A percentile compares a stretch with the other conserved stretches of the same genome.
These are phyloP conservation scores for Loxodonta africana DNA, from an alignment of 2,113 vertebrate genomes.

Conservation along the genomic window DNA sequence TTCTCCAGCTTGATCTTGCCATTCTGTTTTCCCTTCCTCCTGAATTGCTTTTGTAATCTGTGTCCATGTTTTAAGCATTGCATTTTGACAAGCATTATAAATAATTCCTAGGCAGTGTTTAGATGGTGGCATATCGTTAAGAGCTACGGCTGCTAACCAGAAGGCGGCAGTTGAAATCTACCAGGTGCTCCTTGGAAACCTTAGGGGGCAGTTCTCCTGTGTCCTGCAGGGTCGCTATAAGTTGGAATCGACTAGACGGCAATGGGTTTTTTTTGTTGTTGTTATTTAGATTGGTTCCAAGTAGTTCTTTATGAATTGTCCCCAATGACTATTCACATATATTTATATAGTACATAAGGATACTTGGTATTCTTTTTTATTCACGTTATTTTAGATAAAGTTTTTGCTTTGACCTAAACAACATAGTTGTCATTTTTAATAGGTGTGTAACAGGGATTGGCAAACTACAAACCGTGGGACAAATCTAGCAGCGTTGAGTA, in stretches of 20 bases:
- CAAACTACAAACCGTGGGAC: not conserved
- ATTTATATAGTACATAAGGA: not conserved
- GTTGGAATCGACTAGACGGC: too few relatives aligned
- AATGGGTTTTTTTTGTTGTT: too few relatives aligned
- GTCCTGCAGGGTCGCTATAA: too few relatives aligned
- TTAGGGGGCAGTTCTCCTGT: too few relatives aligned
- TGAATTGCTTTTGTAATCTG: not conserved
- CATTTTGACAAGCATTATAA: not conserved
- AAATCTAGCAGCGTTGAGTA: not conserved
- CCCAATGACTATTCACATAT: not conserved
- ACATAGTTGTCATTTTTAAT: not conserved
- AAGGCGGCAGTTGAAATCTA: too few relatives aligned
- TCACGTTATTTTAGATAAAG: not conserved
- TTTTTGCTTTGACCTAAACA: not conserved
- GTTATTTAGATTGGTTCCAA: not conserved
- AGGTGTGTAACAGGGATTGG: not conserved
- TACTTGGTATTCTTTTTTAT: not conserved
- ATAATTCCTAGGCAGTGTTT: not conserved
- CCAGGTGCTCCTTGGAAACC: too few relatives aligned
- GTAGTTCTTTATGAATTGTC: slow-evolving; percentile 12
- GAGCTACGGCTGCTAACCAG: too few relatives aligned
- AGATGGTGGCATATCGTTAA: too few relatives aligned
- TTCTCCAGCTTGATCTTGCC: not conserved
- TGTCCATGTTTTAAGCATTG: not conserved
- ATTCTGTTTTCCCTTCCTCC: not conserved